Base-by-base conservation (phyloP, 1,140 invertebrate species). In the Meloidogyne chitwoodi region DNA sequence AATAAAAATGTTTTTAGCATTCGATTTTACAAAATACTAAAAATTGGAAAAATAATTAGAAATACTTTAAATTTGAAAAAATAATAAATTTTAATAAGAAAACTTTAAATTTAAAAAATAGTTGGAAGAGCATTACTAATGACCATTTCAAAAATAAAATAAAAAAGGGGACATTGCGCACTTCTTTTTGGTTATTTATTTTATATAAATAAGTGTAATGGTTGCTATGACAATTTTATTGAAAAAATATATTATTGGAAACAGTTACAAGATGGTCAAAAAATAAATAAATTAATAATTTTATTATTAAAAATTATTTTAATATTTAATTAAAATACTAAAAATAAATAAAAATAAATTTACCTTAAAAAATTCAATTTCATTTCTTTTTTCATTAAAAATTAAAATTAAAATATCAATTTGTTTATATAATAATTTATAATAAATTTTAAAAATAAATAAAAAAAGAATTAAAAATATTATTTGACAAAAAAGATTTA, bases 1-100 rank as follows among this genome's bases (percentile, higher is more conserved):
- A 27, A 75, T 96, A 94, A 83, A 88, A 90, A 4, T 91, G 93
- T 24, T 31, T 16, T 16, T 29, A 14, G 67, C 69, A 62, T 26
- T 41, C 3, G 31, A 22, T 48, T 29, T 62, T 26, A 22, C 8
- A 62, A 62, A 24, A 29, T 27, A 14, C 38, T 26, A 41, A 71
- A 70, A 0, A 14, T 41, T 0, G 3, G 16, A 2, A 41, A 41
- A 41, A 41, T 41, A 41, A 41, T 41, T 41, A 41, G 34, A 38
- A 38, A 38, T 41, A 10, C 3, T 34, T 34, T 34, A 34, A 41
- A 11, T 14, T 16, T 41, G n/a, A 56, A n/a, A n/a, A 3, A n/a
- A 56, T 56, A n/a, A 19, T 48, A 48, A 48, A 12, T 12, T 48
- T 48, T 19, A 19, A 19, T 48, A 56, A 56, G n/a, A n/a, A 19